These are phyloP conservation scores for Thymelicus acteon DNA, from an alignment of 2,888 invertebrate species.

Conservation along the genomic window DNA sequence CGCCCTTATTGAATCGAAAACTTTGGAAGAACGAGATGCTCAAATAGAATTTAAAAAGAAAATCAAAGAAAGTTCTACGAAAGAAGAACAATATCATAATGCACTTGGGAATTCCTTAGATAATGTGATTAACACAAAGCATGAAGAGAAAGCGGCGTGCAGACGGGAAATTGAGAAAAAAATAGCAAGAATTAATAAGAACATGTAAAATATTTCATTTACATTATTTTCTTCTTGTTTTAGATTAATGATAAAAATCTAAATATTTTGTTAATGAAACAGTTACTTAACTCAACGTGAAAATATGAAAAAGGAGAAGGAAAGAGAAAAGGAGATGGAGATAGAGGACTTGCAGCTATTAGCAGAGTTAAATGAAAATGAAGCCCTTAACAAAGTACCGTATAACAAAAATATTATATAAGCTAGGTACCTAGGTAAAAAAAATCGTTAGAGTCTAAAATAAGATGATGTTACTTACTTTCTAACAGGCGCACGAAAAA, in stretches of 20 bases:
- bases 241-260: conserved; percentile 43
- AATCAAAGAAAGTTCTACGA: conserved; percentile 47
- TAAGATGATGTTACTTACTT: background rate
- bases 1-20: conserved; percentile 60
- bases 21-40: conserved; percentile 58
- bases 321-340: conserved; percentile 44
- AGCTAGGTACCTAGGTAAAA: background rate
- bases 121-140: conserved; percentile 45
- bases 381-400: conserved; percentile 44
- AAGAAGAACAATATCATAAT: conserved; percentile 45
- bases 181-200: conserved; percentile 53
- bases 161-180: conserved; percentile 46
- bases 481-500: conserved; percentile 22
- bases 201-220: conserved; percentile 52
- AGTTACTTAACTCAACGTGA: background rate
- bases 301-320: conserved; percentile 43
- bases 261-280: background rate
- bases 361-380: conserved; percentile 48
- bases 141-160: conserved; percentile 37
- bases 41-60: conserved; percentile 59
- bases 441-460: background rate
- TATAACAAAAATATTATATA: conserved; percentile 33
- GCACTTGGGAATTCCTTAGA: conserved; percentile 40
- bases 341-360: conserved; percentile 47
- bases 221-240: conserved; percentile 20